Conservation (phyloP, 2,113 vertebrate genomes). For the Acrocephalus arundinaceus region DNA sequence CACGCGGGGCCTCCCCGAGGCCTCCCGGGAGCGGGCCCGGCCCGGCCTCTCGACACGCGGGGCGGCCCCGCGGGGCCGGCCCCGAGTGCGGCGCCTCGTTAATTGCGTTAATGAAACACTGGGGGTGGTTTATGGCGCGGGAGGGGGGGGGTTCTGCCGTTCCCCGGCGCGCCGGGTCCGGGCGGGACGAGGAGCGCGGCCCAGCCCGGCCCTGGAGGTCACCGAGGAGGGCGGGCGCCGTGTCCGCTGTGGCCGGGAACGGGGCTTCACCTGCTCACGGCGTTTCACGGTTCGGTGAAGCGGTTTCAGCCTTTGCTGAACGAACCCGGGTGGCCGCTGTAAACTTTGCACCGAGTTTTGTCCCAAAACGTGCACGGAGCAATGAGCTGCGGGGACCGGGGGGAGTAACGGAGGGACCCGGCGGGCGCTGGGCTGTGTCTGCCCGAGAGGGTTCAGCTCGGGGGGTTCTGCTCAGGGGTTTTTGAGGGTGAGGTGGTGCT, state of each 20-base stretch:
- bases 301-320: rapidly evolving
- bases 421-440: neutral
- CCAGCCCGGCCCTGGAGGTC: neutral
- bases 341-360: neutral
- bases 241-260: neutral
- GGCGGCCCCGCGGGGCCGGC: neutral
- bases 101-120: neutral
- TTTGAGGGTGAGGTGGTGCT: rapidly evolving
- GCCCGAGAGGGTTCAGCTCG: neutral
- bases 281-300: rapidly evolving
- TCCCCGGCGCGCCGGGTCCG: neutral
- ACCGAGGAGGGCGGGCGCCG: neutral
- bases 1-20: neutral
- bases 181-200: neutral
- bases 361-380: rapidly evolving
- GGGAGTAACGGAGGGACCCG: neutral
- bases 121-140: neutral
- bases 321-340: rapidly evolving
- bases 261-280: rapidly evolving
- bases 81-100: neutral
- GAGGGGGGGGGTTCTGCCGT: neutral
- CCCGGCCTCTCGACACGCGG: neutral
- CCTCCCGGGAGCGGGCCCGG: neutral
- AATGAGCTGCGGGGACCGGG: neutral
- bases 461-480: rapidly evolving